These are phyloP conservation scores for Heliocidaris erythrogramma DNA, from an alignment of 35 echinoderm and acorn worm species.

Conservation along the genomic window DNA sequence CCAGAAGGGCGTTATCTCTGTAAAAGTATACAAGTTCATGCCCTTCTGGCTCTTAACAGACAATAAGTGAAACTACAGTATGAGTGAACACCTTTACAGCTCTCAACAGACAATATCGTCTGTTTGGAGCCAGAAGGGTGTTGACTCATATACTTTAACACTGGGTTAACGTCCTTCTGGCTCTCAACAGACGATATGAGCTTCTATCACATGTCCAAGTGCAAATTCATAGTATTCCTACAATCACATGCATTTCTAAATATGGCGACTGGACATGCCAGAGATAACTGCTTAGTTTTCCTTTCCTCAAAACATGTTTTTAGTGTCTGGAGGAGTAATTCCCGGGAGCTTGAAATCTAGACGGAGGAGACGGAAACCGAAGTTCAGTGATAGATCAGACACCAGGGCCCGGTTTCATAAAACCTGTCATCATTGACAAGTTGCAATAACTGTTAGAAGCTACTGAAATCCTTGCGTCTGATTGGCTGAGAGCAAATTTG, in stretches of 20 bases:
- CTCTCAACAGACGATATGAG: background rate
- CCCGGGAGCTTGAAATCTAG: background rate
- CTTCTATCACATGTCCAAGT: background rate
- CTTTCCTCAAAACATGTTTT: conserved; percentile 4
- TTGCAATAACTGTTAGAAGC: too few species aligned
- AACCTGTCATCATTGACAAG: too few species aligned
- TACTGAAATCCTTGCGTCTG: too few species aligned
- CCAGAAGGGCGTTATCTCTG: too few species aligned
- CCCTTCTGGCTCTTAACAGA: too few species aligned
- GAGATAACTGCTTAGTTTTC: background rate
- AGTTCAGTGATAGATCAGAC: background rate
- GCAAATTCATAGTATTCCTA: background rate
- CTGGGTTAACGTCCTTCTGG: background rate
- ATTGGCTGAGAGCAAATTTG: too few species aligned
- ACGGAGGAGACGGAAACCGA: background rate
- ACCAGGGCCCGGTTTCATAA: too few species aligned
- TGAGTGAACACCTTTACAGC: background rate
- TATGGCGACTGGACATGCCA: background rate
- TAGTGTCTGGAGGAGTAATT: background rate
- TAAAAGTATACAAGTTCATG: too few species aligned
- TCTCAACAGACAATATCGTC: too few species aligned
- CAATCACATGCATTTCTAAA: background rate
- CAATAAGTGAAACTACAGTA: background rate
- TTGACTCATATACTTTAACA: too few species aligned
- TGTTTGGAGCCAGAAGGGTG: too few species aligned